phyloP scores from a whole-genome alignment of 2,888 invertebrate genomes.

The Agonopterix alstromeriana region DNA sequence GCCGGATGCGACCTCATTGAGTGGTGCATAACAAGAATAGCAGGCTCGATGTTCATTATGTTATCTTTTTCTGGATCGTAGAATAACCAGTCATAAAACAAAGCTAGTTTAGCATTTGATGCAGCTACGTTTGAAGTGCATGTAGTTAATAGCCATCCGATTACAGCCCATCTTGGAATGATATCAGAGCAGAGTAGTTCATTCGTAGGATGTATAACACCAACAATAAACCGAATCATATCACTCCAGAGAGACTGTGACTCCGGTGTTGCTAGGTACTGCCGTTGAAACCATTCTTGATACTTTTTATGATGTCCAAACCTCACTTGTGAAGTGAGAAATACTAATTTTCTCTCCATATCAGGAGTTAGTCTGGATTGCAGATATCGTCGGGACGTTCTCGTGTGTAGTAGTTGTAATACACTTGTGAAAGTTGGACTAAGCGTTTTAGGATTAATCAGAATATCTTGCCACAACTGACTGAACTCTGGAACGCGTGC shows the following conservation, averaged over 20 bases:
- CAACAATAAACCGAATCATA: constrained; percentile 94
- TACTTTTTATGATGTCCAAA: constrained; percentile 95
- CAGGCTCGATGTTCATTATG: constrained; percentile 97
- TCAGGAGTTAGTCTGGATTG: constrained; percentile 92
- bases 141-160: constrained; percentile 94
- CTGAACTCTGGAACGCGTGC: constrained; percentile 93
- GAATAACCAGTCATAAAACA: constrained; percentile 96
- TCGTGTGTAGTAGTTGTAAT: constrained; percentile 85
- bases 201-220: constrained; percentile 95
- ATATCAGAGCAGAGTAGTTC: constrained; percentile 95
- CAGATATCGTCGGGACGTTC: constrained; percentile 91
- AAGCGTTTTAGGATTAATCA: constrained; percentile 85
- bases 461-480: constrained; percentile 90
- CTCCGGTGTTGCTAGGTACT: constrained; percentile 94
- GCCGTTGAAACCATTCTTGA: constrained; percentile 96
- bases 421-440: constrained; percentile 88
- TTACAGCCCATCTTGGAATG: constrained; percentile 96
- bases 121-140: constrained; percentile 93
- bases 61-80: constrained; percentile 94
- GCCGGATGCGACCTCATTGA: constrained; percentile 94
- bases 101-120: constrained; percentile 92
- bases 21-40: constrained; percentile 95
- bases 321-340: constrained; percentile 89
- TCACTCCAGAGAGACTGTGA: constrained; percentile 94
- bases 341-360: constrained; percentile 94